phyloP scores from a whole-genome alignment of 2,113 vertebrate species.

The Laticauda colubrina region DNA sequence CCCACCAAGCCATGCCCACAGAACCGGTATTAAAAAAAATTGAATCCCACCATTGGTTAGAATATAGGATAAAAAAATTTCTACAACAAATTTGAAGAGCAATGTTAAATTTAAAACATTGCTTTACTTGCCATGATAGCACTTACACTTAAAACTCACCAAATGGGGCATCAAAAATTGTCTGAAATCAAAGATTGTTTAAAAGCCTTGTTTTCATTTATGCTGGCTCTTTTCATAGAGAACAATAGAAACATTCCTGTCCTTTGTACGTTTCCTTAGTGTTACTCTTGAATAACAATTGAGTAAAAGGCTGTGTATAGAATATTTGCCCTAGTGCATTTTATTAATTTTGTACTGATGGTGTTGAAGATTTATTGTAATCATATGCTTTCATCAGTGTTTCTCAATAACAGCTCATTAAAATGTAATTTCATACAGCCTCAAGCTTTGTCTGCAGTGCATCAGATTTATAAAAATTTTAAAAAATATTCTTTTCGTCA shows the following conservation, averaged over 20 bases:
- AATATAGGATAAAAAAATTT: not conserved
- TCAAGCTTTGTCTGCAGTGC: not conserved
- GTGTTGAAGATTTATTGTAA: slow-evolving; percentile 19
- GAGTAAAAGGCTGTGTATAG: slow-evolving; percentile 11
- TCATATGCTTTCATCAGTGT: not conserved
- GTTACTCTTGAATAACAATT: not conserved
- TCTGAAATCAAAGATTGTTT: not conserved
- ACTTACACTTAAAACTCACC: not conserved
- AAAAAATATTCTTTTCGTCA: not conserved
- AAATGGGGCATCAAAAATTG: not conserved
- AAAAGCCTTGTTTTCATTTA: slow-evolving; percentile 12
- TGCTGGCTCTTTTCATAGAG: not conserved
- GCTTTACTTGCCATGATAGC: not conserved
- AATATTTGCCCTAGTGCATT: not conserved
- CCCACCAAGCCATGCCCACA: too few species aligned
- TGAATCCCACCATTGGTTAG: not conserved
- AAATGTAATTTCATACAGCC: slow-evolving; percentile 9
- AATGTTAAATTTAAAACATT: not conserved
- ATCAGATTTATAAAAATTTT: not conserved
- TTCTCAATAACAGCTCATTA: slow-evolving; percentile 6
- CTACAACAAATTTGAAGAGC: not conserved
- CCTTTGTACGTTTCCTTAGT: not conserved
- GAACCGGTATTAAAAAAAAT: too few species aligned
- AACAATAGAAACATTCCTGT: not conserved
- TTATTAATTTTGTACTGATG: slow-evolving; percentile 20